Evolutionary conservation across 2,888 invertebrate species (phyloP).

Genomic region (Drosophila falleni): DNA sequence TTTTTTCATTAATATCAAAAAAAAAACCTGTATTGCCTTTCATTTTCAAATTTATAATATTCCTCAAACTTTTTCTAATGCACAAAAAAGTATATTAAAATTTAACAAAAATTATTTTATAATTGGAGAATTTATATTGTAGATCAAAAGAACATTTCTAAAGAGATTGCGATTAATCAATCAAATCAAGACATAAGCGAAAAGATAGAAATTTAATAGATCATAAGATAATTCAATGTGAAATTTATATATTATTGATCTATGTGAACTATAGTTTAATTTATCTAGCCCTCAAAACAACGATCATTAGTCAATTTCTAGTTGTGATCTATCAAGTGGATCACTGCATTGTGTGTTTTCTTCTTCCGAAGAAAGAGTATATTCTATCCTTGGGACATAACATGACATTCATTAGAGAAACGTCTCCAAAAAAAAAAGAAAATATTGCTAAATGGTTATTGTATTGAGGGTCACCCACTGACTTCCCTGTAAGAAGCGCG

Average conservation of each 20-base stretch:
- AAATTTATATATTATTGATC: no score
- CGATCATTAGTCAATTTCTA: constrained; percentile 3
- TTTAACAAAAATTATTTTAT: no score
- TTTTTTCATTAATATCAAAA: no score
- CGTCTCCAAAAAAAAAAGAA: background rate
- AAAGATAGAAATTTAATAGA: no score
- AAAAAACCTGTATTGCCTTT: no score
- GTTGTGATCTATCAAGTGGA: constrained; percentile 45
- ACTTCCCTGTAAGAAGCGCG: constrained; percentile 58
- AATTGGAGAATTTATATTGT: background rate
- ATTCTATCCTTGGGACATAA: constrained; percentile 10
- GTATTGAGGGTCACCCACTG: constrained; percentile 62
- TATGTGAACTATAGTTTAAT: background rate
- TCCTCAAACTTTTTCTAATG: no score
- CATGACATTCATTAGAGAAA: constrained; percentile 35
- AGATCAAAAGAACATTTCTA: no score
- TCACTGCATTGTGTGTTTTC: constrained; percentile 14
- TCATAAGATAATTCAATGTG: no score
- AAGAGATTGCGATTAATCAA: background rate
- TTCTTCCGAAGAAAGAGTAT: constrained; percentile 5
- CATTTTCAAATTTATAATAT: no score
- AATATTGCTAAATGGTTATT: constrained; percentile 34
- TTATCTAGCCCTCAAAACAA: background rate
- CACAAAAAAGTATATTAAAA: no score
- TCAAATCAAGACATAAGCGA: background rate